Evolutionary conservation across 2,113 vertebrate genomes (phyloP), one percentile per base, ranked within the genome.

Genomic region (Nyctibius bracteatus): DNA sequence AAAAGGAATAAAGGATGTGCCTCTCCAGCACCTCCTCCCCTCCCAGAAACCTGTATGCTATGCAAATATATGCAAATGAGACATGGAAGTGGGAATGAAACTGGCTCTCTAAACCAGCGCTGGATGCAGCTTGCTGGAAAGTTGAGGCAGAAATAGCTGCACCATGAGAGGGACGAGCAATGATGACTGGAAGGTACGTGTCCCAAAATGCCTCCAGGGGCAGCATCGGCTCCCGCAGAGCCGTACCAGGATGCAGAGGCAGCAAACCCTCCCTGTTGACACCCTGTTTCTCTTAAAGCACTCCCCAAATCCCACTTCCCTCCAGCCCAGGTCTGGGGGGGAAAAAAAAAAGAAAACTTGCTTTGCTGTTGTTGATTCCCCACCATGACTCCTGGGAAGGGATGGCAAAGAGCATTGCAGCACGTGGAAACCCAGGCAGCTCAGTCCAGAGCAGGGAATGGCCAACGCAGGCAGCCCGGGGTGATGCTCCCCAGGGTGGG

Each of bases 41-140:
- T 88, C 79, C 92, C 93, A 85, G 87, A 82, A 94, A 89, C 92
- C 94, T 24, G 73, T 35, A 79, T 78, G 90, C 73, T 93, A 63
- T 88, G 94, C 91, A 91, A 94, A 94, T 96, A 52, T 23, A 93
- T 92, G 92, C 37, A 75, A 91, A 95, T 83, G 18, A 68, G 51
- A 63, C 47, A 74, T 27, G n/a, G 71, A 86, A 91, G 33, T 5
- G 16, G 39, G 27, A 7, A 89, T 89, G 91, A 88, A 86, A 92
- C 77, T 46, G 21, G 31, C 65, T 81, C 31, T 80, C 74, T 83
- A 43, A 81, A 88, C 75, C 84, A 81, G 68, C 8, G 6, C 81
- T 75, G 73, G 79, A 59, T 16, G 88, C 83, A 84, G 85, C 47
- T 90, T 59, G 68, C 81, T 85, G 92, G 94, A 79, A 95, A 92